Base-by-base conservation (phyloP, 37 sponge, comb jelly and placozoan species). In the Mnemiopsis leidyi region DNA sequence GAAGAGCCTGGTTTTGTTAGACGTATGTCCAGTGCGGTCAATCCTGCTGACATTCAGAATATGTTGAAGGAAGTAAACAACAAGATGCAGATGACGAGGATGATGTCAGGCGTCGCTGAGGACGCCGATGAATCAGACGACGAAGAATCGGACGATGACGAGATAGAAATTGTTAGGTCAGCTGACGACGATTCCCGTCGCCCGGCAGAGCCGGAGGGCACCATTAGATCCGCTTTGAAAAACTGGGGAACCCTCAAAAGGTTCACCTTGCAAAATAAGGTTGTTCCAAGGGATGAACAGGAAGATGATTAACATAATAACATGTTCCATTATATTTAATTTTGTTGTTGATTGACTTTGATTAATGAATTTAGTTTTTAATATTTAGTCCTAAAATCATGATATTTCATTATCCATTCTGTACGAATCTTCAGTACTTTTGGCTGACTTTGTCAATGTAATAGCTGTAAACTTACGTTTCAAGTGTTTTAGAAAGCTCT, bases 21-120 rank as follows among this genome's bases (percentile, higher is more conserved):
- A 21, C 26, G 82, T 13, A 79, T 79, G 82, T 79, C 82, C 21
- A 79, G 82, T 79, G 82, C 82, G 34, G 82, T 79, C 21, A 79
- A 79, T 29, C 82, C 34, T 1, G 36, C 2, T 32, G 82, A 79
- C 32, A 2, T 79, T 32, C 23, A 33, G 82, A 20, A 20, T 32
- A 9, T 79, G 36, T 32, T 32, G 30, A 35, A 79, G 36, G 82
- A 79, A 13, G 34, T 35, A 36, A 29, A 79, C 21, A 79, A 16
- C 1, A 79, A 33, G 1, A 32, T 79, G 82, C 35, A 34, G 82
- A 71, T 71, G 75, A 48, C 5, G 5, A 5, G 13, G 61, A 48
- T 48, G 61, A 21, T 67, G 68, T 13, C 68, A 20, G 68, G 68
- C 18, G 20, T 21, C 18, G 68, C 20, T 67, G 68, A 67, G 20